phyloP scores from a whole-genome alignment of 2,888 invertebrate species.

The Biston betularia region DNA sequence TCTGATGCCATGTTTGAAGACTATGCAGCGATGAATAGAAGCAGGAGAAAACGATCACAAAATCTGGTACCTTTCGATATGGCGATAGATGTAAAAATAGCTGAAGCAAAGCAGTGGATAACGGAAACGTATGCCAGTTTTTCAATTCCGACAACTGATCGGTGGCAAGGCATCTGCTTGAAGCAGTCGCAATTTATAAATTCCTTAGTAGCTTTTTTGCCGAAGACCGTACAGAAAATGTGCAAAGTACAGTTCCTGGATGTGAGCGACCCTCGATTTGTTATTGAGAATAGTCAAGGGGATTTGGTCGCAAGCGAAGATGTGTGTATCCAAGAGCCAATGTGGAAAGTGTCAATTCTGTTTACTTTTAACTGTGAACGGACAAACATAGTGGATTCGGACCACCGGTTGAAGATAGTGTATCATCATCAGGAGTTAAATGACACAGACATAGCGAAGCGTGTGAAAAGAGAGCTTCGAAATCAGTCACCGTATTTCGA shows the following conservation, averaged over 20 bases:
- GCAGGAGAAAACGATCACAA: constrained; percentile 82
- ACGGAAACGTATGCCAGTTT: constrained; percentile 95
- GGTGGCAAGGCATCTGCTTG: constrained; percentile 93
- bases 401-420: constrained; percentile 93
- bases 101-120: constrained; percentile 94
- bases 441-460: constrained; percentile 91
- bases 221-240: constrained; percentile 89
- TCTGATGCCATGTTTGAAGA: constrained; percentile 83
- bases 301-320: constrained; percentile 93
- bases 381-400: constrained; percentile 90
- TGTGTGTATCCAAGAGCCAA: constrained; percentile 92
- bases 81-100: constrained; percentile 88
- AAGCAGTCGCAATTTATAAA: constrained; percentile 93
- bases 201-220: constrained; percentile 91
- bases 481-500: constrained; percentile 96
- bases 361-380: constrained; percentile 89
- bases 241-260: constrained; percentile 92
- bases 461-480: constrained; percentile 91
- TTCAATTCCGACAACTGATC: constrained; percentile 93
- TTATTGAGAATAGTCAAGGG: constrained; percentile 91
- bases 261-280: constrained; percentile 91
- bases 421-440: constrained; percentile 94
- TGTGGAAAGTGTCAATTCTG: constrained; percentile 93
- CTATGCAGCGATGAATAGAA: constrained; percentile 80
- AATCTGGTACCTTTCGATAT: constrained; percentile 82